These are phyloP conservation scores for Rattus rattus DNA, from an alignment of 2,113 vertebrate species.

Conservation along the genomic window DNA sequence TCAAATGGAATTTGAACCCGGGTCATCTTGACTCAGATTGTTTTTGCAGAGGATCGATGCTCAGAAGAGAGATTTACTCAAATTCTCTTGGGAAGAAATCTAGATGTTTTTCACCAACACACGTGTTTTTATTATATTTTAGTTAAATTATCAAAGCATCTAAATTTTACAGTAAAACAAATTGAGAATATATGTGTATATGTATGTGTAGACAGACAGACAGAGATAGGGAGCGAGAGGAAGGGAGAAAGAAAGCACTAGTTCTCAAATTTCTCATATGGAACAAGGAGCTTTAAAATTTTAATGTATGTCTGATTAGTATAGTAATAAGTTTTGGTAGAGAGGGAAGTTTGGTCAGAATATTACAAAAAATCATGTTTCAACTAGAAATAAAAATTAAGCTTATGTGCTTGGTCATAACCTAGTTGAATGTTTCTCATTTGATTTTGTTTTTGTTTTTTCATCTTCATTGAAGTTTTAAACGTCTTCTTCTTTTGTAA, in stretches of 20 bases:
- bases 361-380: constrained; percentile 6
- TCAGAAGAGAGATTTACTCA: background rate
- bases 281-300: background rate
- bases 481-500: constrained; percentile 24
- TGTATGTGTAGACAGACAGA: too few species aligned
- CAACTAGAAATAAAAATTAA: constrained; percentile 55
- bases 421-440: constrained; percentile 40
- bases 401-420: background rate
- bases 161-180: constrained; percentile 30
- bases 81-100: background rate
- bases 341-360: background rate
- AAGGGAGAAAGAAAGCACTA: background rate
- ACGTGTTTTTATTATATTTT: constrained; percentile 43
- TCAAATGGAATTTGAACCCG: background rate
- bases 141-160: constrained; percentile 62
- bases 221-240: background rate
- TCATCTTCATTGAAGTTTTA: constrained; percentile 46
- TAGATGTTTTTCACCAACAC: background rate
- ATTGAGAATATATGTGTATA: background rate
- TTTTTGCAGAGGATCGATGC: background rate
- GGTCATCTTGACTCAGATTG: background rate
- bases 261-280: background rate
- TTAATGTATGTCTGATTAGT: constrained; percentile 46
- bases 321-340: constrained; percentile 4
- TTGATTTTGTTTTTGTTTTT: background rate